phyloP scores from a whole-genome alignment of 2,888 invertebrate species.

The Euzophera pinguis region DNA sequence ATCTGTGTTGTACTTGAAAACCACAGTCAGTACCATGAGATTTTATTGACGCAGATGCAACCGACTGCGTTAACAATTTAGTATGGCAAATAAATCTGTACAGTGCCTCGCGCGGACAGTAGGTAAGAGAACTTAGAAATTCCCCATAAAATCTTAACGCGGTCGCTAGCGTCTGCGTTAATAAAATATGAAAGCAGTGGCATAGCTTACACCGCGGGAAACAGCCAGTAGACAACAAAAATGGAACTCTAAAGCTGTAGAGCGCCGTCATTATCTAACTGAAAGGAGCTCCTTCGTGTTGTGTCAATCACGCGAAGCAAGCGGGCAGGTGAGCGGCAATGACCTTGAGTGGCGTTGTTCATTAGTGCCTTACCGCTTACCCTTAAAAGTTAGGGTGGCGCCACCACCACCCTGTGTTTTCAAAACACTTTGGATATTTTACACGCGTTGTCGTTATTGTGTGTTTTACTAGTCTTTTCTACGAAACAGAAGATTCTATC shows the following conservation, averaged over 20 bases:
- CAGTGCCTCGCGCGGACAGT: no score
- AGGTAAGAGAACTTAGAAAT: no score
- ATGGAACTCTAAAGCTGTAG: neutral
- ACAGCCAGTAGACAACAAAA: neutral
- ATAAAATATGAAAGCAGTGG: no score
- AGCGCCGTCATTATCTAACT: neutral
- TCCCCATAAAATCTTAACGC: no score
- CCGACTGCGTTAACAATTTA: no score
- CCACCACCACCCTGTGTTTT: neutral
- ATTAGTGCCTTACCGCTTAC: conserved; percentile 3
- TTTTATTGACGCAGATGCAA: no score
- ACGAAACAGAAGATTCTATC: neutral
- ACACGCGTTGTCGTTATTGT: neutral
- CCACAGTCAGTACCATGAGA: no score
- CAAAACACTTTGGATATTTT: neutral
- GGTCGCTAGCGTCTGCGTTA: no score
- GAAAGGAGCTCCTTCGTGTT: conserved; percentile 13
- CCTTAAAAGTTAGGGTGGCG: neutral
- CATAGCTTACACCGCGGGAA: no score
- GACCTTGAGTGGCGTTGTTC: conserved; percentile 44
- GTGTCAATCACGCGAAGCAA: conserved; percentile 46
- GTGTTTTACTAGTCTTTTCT: neutral
- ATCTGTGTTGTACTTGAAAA: no score
- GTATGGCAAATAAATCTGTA: no score
- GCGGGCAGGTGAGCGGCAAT: conserved; percentile 29